Conservation (phyloP, 2,888 invertebrate species). For the Pseudococcus viburni region DNA sequence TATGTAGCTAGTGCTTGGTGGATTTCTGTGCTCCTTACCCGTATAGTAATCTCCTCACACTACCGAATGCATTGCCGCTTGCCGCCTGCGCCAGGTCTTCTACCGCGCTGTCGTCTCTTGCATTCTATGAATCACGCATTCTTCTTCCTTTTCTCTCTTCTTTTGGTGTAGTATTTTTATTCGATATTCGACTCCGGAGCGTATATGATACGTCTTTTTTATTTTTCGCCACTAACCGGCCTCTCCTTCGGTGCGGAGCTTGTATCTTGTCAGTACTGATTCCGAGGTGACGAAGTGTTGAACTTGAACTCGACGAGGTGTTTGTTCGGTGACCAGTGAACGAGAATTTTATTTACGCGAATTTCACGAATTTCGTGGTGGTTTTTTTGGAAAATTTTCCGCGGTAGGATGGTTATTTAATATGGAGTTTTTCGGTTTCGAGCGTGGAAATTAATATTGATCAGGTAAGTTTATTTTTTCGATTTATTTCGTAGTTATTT, state of each 20-base stretch:
- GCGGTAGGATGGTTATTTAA: background rate
- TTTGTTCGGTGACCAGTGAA: too few species aligned
- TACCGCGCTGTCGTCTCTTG: background rate
- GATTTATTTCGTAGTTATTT: background rate
- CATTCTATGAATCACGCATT: conserved; percentile 46
- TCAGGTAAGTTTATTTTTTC: background rate
- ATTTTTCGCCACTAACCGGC: background rate
- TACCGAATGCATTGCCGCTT: background rate
- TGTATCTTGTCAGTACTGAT: background rate
- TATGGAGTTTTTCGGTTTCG: background rate
- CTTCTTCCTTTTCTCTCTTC: conserved; percentile 25
- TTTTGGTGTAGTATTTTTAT: conserved; percentile 30
- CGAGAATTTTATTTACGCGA: too few species aligned
- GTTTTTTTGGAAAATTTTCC: background rate
- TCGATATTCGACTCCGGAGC: conserved; percentile 37
- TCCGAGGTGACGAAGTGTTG: background rate
- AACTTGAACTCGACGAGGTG: background rate
- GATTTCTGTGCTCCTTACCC: background rate
- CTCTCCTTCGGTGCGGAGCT: background rate
- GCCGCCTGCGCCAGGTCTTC: background rate
- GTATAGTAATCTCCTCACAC: background rate
- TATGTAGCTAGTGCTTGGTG: background rate
- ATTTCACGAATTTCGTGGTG: background rate
- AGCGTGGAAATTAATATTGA: background rate
- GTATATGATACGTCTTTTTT: conserved; percentile 28